Evolutionary conservation across 2,113 vertebrate genomes (phyloP).

Genomic region (Thomomys bottae): DNA sequence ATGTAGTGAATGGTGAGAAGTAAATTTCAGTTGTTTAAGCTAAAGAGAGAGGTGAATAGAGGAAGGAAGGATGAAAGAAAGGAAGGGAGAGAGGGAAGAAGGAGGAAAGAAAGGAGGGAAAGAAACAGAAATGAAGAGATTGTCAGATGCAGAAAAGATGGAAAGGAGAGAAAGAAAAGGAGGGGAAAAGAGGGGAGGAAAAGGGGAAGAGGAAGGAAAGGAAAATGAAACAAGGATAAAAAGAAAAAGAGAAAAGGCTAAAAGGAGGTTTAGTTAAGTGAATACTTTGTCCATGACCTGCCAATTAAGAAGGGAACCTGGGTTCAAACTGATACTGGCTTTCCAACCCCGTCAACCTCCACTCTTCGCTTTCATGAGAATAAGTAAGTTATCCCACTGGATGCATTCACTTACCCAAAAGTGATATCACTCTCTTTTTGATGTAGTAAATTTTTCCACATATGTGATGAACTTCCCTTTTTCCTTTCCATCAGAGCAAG

Average conservation of each 20-base stretch:
- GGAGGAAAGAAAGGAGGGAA: too few relatives aligned
- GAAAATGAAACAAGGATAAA: too few relatives aligned
- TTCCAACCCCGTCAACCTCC: accelerated
- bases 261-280: background rate
- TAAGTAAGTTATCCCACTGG: background rate
- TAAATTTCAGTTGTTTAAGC: too few relatives aligned
- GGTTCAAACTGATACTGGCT: background rate
- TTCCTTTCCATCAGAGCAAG: background rate
- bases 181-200: too few relatives aligned
- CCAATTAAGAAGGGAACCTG: background rate
- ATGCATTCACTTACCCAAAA: background rate
- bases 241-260: too few relatives aligned
- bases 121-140: too few relatives aligned
- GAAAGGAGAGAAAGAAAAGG: too few relatives aligned
- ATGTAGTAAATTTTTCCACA: background rate
- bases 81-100: too few relatives aligned
- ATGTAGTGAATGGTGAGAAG: background rate
- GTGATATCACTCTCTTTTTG: background rate
- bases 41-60: too few relatives aligned
- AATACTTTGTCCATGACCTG: background rate
- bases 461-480: background rate
- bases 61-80: too few relatives aligned
- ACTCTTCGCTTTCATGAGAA: background rate
- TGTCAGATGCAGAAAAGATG: too few relatives aligned
- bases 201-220: too few relatives aligned